Evolutionary conservation across 2,888 invertebrate species (phyloP).

Genomic region (Notocelia uddmanniana): DNA sequence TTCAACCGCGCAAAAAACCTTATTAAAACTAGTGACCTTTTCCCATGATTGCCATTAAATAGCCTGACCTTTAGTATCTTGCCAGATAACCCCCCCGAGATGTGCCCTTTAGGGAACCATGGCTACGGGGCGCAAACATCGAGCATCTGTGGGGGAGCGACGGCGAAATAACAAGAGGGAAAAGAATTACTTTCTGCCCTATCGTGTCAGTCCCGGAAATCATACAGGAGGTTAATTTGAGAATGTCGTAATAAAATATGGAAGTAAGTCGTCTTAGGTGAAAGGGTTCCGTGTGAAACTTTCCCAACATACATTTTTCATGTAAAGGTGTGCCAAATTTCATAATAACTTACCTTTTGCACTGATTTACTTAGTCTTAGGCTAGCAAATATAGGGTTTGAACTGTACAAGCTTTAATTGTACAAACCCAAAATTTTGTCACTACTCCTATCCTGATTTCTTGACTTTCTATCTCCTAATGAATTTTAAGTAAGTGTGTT

Average conservation of each 20-base stretch:
- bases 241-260: neutral
- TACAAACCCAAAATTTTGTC: neutral
- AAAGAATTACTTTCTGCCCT: slow-evolving; percentile 9
- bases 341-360: neutral
- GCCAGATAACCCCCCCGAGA: slow-evolving; percentile 52
- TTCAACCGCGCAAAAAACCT: slow-evolving; percentile 1
- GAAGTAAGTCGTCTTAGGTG: neutral
- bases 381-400: neutral
- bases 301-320: neutral
- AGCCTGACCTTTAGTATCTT: slow-evolving; percentile 29
- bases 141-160: slow-evolving; percentile 13
- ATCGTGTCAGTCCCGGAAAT: neutral
- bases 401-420: neutral
- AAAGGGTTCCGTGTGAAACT: neutral
- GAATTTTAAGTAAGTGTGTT: too few species aligned
- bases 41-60: slow-evolving; percentile 21
- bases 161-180: slow-evolving; percentile 3
- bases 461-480: neutral
- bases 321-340: neutral
- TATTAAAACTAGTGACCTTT: slow-evolving; percentile 15
- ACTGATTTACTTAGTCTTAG: neutral
- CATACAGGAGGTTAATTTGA: neutral
- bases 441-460: neutral
- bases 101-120: slow-evolving; percentile 68
- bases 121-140: slow-evolving; percentile 78